Percentiles rank a stretch among this genome's conserved stretches.
These are phyloP conservation scores for Polyommatus iphigenia DNA, from an alignment of 2,888 invertebrate species.

Conservation along the genomic window DNA sequence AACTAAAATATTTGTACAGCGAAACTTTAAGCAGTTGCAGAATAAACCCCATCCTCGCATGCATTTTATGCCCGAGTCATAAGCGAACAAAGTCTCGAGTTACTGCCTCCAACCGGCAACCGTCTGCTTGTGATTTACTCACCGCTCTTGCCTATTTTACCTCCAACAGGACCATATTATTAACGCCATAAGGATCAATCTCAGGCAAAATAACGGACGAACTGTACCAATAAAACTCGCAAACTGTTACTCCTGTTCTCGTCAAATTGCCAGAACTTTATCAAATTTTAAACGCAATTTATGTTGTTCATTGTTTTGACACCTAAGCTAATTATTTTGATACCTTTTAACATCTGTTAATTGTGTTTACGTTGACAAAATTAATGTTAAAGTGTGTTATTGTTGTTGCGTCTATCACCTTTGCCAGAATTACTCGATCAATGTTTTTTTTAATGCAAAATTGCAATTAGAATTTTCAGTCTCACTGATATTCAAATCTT, in stretches of 20 bases:
- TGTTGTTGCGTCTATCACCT: background rate
- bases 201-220: background rate
- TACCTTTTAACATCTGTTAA: slow-evolving; percentile 36
- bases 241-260: slow-evolving; percentile 35
- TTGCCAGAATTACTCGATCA: background rate
- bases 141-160: background rate
- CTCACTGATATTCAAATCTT: background rate
- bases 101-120: slow-evolving; percentile 36
- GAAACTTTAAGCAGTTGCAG: slow-evolving; percentile 39
- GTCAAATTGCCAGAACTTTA: slow-evolving; percentile 33
- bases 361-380: slow-evolving; percentile 15
- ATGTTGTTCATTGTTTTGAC: slow-evolving; percentile 19
- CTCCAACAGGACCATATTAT: background rate
- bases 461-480: background rate
- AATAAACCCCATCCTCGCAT: slow-evolving; percentile 40
- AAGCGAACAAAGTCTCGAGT: slow-evolving; percentile 42
- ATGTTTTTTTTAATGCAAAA: background rate
- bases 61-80: slow-evolving; percentile 40
- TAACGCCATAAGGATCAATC: background rate
- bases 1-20: slow-evolving; percentile 26
- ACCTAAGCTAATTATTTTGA: slow-evolving; percentile 6
- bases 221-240: slow-evolving; percentile 41
- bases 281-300: slow-evolving; percentile 28
- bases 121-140: slow-evolving; percentile 10
- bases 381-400: background rate